Base-by-base conservation (phyloP, 2,888 invertebrate species). In the Dicyrtoma fusca region DNA sequence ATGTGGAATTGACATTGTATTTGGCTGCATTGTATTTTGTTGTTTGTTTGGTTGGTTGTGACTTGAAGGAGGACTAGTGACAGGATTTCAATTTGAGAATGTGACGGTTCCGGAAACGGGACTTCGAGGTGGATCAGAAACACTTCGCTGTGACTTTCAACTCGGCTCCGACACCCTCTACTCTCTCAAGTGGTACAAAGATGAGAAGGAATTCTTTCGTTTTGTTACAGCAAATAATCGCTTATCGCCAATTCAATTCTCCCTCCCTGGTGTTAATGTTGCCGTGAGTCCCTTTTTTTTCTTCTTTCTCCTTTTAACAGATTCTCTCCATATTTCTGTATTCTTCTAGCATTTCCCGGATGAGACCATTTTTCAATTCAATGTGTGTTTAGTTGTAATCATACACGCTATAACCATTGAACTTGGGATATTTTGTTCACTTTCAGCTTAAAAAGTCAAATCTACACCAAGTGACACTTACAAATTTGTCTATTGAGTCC, bases 141-240 rank as follows among this genome's bases (percentile, higher is more conserved):
- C 66, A 42, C 63, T 78, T 17, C 63, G 73, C 34, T 78, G 78
- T 47, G 75, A 77, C 26, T 78, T 77, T 59, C 68, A 69, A 34
- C 72, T 78, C 10, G 77, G 77, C 59, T 71, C 75, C 25, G 78
- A 75, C 65, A 74, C 72, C n/a, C 74, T 78, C 13, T 73, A 77
- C 19, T 74, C 74, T 34, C 72, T 78, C 57, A 76, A 77, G 61
- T 78, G 78, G 77, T 78, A 77, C 69, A 77, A 78, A 71, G 76
- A 77, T 63, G 73, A 64, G 11, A 71, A 78, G 49, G 78, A 78
- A 63, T 76, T 78, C 63, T 78, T 69, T 71, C 69, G 77, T 47
- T 51, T 70, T 26, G 61, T 70, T 13, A 23, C 51, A n/a, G 5
- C 6, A 21, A 42, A 21, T 17, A 21, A 34, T 6, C 45, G 49